phyloP scores from a whole-genome alignment of 2,888 invertebrate genomes.

The Cheilosia vernalis region DNA sequence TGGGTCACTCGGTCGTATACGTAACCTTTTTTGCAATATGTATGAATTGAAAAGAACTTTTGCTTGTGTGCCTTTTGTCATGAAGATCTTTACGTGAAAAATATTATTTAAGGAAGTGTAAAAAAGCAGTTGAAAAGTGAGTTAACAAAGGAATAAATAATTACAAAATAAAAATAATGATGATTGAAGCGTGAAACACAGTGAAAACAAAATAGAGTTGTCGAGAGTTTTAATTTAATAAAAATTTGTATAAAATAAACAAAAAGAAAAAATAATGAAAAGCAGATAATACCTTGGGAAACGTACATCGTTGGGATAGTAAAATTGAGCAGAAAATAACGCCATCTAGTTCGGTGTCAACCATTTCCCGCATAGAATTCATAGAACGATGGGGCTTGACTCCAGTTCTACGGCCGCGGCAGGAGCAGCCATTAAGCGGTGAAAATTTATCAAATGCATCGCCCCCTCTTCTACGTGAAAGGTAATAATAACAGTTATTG shows the following conservation, averaged over 20 bases:
- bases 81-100: constrained; percentile 33
- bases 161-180: constrained; percentile 19
- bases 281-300: constrained; percentile 66
- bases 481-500: constrained; percentile 79
- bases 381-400: constrained; percentile 99
- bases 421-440: constrained; percentile 92
- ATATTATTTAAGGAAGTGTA: constrained; percentile 25
- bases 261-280: constrained; percentile 55
- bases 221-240: constrained; percentile 3
- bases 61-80: constrained; percentile 1
- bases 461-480: constrained; percentile 84
- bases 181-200: constrained; percentile 44
- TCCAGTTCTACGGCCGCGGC: constrained; percentile 98
- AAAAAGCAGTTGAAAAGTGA: constrained; percentile 1
- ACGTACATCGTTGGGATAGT: constrained; percentile 61
- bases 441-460: constrained; percentile 83
- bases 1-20: constrained; percentile 64
- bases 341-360: constrained; percentile 82
- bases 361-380: constrained; percentile 98
- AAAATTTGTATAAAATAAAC: constrained; percentile 31
- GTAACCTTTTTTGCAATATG: constrained; percentile 37
- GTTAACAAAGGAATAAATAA: constrained; percentile 19
- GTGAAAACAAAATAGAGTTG: constrained; percentile 28
- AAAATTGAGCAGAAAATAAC: constrained; percentile 77
- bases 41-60: constrained; percentile 1